A percentile compares a stretch with the other conserved stretches of the same genome.
These are phyloP conservation scores for Oscheius onirici DNA, from an alignment of 2,888 invertebrate species.

Conservation along the genomic window DNA sequence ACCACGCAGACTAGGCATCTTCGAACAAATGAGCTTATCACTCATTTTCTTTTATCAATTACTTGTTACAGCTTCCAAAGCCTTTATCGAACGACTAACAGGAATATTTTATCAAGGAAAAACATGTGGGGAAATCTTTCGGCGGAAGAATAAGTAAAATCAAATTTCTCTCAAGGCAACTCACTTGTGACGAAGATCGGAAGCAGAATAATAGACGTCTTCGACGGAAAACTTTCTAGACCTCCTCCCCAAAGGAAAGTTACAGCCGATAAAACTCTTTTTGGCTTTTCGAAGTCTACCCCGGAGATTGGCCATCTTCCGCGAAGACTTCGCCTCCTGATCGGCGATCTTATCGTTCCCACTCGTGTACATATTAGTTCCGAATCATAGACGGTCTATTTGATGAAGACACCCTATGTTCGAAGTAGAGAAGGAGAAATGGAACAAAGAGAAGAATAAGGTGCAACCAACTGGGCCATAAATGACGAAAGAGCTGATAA, in stretches of 20 bases:
- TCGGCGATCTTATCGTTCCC: slow-evolving; percentile 22
- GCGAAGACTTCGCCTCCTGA: slow-evolving; percentile 7
- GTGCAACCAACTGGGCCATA: slow-evolving; percentile 31
- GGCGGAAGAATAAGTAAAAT: no score
- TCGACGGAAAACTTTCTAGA: slow-evolving; percentile 23
- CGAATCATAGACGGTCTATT: neutral
- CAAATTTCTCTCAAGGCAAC: slow-evolving; percentile 6
- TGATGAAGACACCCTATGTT: slow-evolving; percentile 8
- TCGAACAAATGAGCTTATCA: neutral
- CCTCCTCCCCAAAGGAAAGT: slow-evolving; percentile 42
- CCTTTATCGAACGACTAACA: neutral
- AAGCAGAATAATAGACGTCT: slow-evolving; percentile 31
- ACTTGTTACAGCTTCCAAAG: no score
- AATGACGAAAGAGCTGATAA: neutral
- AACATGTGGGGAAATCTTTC: neutral
- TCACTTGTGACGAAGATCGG: slow-evolving; percentile 1
- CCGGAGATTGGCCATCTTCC: slow-evolving; percentile 44
- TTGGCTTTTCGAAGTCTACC: slow-evolving; percentile 46
- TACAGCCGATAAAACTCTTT: slow-evolving; percentile 45
- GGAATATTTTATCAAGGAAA: neutral
- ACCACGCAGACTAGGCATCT: slow-evolving; percentile 45
- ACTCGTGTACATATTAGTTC: neutral
- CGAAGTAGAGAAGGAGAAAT: slow-evolving; percentile 24
- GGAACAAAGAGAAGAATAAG: slow-evolving; percentile 10
- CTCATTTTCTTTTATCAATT: no score